Conservation (phyloP, 2,888 invertebrate species). For the Agrochola macilenta region DNA sequence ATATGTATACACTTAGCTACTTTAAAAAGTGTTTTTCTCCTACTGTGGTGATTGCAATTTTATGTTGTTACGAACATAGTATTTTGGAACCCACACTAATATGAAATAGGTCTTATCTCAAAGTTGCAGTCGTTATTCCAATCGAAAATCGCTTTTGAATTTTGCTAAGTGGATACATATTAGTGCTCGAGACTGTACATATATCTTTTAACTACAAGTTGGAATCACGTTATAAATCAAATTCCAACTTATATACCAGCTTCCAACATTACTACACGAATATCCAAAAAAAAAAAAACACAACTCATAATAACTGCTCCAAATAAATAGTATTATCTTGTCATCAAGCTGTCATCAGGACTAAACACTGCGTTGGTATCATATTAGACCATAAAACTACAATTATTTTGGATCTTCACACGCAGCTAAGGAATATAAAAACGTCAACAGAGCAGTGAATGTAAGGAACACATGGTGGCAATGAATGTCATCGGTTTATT, state of each 20-base stretch:
- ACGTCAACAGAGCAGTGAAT: constrained; percentile 81
- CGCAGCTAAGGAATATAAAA: constrained; percentile 81
- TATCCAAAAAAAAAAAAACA: constrained; percentile 39
- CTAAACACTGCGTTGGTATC: constrained; percentile 87
- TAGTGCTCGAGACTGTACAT: too few relatives aligned
- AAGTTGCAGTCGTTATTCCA: too few relatives aligned
- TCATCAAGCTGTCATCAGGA: constrained; percentile 84
- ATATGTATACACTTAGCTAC: too few relatives aligned
- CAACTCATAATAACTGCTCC: constrained; percentile 32
- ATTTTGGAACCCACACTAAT: too few relatives aligned
- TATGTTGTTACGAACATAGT: too few relatives aligned
- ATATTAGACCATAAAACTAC: constrained; percentile 83
- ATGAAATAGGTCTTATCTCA: too few relatives aligned
- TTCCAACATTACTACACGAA: background rate
- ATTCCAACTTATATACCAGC: background rate
- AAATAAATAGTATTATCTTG: constrained; percentile 74
- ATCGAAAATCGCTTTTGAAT: too few relatives aligned
- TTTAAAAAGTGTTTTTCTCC: too few relatives aligned
- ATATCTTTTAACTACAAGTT: too few relatives aligned
- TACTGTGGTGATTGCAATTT: too few relatives aligned
- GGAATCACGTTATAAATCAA: background rate
- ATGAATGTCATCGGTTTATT: constrained; percentile 72
- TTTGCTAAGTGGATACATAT: too few relatives aligned
- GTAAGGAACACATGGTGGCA: constrained; percentile 81
- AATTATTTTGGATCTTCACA: constrained; percentile 87